These are phyloP conservation scores for Plebejus anna DNA, from an alignment of 2,888 invertebrate species.

Conservation along the genomic window DNA sequence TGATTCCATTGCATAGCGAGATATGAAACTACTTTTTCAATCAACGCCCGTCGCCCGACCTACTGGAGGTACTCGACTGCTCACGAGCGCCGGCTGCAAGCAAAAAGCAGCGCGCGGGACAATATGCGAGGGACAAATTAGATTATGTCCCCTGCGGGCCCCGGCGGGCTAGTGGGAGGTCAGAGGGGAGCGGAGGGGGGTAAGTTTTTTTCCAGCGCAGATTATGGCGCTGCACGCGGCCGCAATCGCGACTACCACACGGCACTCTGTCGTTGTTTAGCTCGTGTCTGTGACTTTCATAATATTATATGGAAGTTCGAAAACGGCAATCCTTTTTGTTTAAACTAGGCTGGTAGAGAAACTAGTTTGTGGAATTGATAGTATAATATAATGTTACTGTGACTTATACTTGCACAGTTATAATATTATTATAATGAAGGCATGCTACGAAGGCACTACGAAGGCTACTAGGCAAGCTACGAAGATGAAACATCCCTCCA, in stretches of 20 bases:
- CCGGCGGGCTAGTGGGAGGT: background rate
- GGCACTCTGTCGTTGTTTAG: slow-evolving; percentile 1
- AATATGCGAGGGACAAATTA: slow-evolving; percentile 19
- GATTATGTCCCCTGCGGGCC: slow-evolving; percentile 16
- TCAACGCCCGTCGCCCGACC: background rate
- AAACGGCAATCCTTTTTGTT: background rate
- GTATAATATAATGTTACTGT: too few relatives aligned
- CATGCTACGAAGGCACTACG: too few relatives aligned
- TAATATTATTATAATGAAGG: too few relatives aligned
- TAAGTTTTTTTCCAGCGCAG: slow-evolving; percentile 16
- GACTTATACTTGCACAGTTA: too few relatives aligned
- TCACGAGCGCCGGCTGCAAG: background rate
- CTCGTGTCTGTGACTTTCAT: background rate
- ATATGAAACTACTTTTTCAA: background rate
- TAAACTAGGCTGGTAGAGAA: background rate
- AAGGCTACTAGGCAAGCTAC: too few relatives aligned
- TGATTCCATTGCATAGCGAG: background rate
- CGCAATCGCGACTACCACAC: background rate
- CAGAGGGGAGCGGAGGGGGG: background rate
- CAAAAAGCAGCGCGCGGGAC: slow-evolving; percentile 1
- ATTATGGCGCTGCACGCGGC: slow-evolving; percentile 10
- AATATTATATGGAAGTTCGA: background rate
- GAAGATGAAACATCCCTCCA: too few relatives aligned
- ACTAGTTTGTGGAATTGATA: background rate
- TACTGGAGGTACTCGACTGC: background rate